A percentile compares a stretch with the other conserved stretches of the same genome.
phyloP scores from a whole-genome alignment of 2,797 vertebrate genomes.

The Vespertilio murinus region DNA sequence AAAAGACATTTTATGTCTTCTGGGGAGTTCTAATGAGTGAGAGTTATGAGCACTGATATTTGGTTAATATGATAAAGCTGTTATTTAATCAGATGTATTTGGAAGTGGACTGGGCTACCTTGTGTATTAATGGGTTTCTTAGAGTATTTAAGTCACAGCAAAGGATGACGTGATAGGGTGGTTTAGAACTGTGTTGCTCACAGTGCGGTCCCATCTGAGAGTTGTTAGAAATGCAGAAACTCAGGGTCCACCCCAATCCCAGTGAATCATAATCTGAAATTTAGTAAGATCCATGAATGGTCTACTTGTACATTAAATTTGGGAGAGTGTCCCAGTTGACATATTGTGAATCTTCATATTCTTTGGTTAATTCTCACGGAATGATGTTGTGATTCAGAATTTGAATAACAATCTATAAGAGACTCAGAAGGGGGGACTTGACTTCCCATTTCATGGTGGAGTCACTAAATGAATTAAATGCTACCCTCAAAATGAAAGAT shows the following conservation, averaged over 20 bases:
- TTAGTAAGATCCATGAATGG: background rate
- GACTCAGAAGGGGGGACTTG: background rate
- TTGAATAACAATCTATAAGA: background rate
- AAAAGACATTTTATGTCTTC: background rate
- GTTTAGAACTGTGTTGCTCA: background rate
- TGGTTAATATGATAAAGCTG: background rate
- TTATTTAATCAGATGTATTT: background rate
- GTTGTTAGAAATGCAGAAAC: background rate
- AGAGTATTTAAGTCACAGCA: background rate
- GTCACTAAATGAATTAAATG: background rate
- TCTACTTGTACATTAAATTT: background rate
- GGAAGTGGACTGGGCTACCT: background rate
- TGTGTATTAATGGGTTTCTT: background rate
- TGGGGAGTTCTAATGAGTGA: background rate
- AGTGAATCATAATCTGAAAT: background rate
- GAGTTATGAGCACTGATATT: background rate
- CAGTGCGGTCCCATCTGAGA: background rate
- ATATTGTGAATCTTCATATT: background rate
- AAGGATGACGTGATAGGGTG: background rate
- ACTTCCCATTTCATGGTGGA: background rate
- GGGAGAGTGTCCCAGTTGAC: background rate
- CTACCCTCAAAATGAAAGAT: background rate
- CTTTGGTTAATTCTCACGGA: background rate
- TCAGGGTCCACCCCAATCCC: background rate
- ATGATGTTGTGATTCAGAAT: background rate